Base-by-base conservation (phyloP, 2,888 invertebrate species). In the Pedicia rivosa region DNA sequence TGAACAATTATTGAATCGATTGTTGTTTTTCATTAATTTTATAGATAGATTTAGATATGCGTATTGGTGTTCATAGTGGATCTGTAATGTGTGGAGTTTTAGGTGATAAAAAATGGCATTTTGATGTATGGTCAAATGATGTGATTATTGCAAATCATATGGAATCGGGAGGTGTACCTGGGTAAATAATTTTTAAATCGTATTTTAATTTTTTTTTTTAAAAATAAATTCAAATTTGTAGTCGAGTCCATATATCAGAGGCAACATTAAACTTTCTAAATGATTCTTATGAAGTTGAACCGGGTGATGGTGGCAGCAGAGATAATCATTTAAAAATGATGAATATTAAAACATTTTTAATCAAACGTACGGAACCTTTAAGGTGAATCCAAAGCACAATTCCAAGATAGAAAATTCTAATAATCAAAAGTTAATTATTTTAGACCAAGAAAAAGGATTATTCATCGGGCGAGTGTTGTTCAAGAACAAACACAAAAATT, bases 31-130 rank as follows among this genome's bases (percentile, higher is more conserved):
- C 9, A 33, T 36, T 36, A 42, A 44, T 41, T 45, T 55, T 58
- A 15, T 64, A 87, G 77, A 90, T 90, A 47, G 87, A 92, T 57
- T 66, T 94, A 46, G 86, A 95, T 62, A 97, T 97, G 97, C 72
- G 97, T 46, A 95, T 97, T 48, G 97, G 97, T 36, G 90, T 97
- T 43, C 95, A 97, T 65, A 88, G 88, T 44, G 95, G 95, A 12
- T 81, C 86, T 5, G 94, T 92, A 38, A 74, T 95, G 49, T 95
- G 95, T 55, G 95, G 97, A 2, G 95, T 97, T 15, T 67, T 97
- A 41, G 95, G 90, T 3, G 69, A 83, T 36, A 70, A 87, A 45
- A 90, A 88, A 62, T 88, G 88, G 90, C 88, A 88, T 63, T 90
- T 88, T 57, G 88, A 88, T 54, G 81, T 88, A 34, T 88, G 87